Conservation (phyloP, 2,113 vertebrate species). For the Psephotus haematonotus region DNA sequence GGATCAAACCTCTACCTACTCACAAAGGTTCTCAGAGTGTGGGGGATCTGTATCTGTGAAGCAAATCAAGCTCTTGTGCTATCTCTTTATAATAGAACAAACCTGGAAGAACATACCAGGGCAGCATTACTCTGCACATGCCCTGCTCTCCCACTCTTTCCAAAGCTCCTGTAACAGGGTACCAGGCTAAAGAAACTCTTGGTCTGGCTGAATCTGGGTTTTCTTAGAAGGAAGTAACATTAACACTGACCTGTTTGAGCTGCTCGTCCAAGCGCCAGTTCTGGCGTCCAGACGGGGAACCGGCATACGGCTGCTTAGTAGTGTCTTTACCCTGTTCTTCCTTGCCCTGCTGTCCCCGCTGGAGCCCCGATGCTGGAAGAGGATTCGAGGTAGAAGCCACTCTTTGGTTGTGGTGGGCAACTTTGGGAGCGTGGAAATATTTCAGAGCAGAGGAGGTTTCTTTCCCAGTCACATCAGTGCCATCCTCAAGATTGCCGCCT, state of each 20-base stretch:
- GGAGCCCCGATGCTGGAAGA: conserved; percentile 15
- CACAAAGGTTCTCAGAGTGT: background rate
- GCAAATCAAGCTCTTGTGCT: background rate
- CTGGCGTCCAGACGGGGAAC: conserved; percentile 72
- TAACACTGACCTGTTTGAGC: conserved; percentile 86
- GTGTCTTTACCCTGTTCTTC: conserved; percentile 84
- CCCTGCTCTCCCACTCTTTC: fast-evolving
- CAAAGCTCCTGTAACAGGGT: background rate
- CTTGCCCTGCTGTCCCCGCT: conserved; percentile 71
- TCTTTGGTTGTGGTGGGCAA: conserved; percentile 69
- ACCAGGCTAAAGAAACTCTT: background rate
- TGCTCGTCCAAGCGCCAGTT: conserved; percentile 86
- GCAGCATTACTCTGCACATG: fast-evolving
- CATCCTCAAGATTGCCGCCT: conserved; percentile 62
- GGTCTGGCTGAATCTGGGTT: fast-evolving
- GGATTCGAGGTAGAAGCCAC: conserved; percentile 61
- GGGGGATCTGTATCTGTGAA: fast-evolving
- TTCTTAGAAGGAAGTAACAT: background rate
- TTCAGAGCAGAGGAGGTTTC: conserved; percentile 69
- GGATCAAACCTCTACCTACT: background rate
- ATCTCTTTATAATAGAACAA: background rate
- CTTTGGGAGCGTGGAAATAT: conserved; percentile 84
- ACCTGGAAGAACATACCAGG: background rate
- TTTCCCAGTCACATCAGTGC: conserved; percentile 53
- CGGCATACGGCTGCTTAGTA: conserved; percentile 58